A percentile compares a stretch with the other conserved stretches of the same genome.
phyloP scores from a whole-genome alignment of 1,140 invertebrate species.

The Drosophila orosa region DNA sequence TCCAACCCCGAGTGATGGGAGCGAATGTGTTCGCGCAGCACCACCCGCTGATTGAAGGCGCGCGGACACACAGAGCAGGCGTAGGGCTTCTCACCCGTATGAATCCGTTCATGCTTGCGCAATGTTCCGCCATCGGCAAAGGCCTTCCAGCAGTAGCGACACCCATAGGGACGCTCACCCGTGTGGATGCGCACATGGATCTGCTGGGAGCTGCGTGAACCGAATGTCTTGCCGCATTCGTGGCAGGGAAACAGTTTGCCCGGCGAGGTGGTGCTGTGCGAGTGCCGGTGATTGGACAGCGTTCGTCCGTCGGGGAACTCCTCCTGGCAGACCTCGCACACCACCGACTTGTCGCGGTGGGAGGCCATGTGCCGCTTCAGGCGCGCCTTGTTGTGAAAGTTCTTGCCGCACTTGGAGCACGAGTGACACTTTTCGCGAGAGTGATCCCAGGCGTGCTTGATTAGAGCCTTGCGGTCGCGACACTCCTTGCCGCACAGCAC shows the following conservation, averaged over 20 bases:
- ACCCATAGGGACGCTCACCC: constrained; percentile 92
- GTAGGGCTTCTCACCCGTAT: constrained; percentile 98
- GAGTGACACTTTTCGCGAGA: constrained; percentile 86
- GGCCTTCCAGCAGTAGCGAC: constrained; percentile 98
- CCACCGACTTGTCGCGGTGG: constrained; percentile 88
- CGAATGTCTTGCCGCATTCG: constrained; percentile 93
- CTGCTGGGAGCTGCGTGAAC: constrained; percentile 94
- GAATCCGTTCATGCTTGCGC: constrained; percentile 98
- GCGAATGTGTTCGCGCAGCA: constrained; percentile 91
- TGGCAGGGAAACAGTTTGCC: constrained; percentile 92
- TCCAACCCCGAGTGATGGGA: constrained; percentile 92
- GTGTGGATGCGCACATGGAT: constrained; percentile 96
- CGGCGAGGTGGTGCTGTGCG: constrained; percentile 86
- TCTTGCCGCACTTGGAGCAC: constrained; percentile 88
- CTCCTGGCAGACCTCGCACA: constrained; percentile 89
- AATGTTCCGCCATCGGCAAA: constrained; percentile 99
- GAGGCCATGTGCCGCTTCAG: constrained; percentile 88
- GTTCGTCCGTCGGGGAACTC: constrained; percentile 89
- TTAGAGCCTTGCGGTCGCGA: constrained; percentile 88
- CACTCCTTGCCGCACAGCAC: constrained; percentile 89
- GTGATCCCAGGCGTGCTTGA: constrained; percentile 89
- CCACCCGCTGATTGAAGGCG: constrained; percentile 93
- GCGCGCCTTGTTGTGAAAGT: constrained; percentile 89
- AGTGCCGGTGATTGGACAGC: constrained; percentile 89
- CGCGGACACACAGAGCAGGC: constrained; percentile 96